These are phyloP conservation scores for Acanthosepion lycidas DNA, from an alignment of 2,888 invertebrate species.

Conservation along the genomic window DNA sequence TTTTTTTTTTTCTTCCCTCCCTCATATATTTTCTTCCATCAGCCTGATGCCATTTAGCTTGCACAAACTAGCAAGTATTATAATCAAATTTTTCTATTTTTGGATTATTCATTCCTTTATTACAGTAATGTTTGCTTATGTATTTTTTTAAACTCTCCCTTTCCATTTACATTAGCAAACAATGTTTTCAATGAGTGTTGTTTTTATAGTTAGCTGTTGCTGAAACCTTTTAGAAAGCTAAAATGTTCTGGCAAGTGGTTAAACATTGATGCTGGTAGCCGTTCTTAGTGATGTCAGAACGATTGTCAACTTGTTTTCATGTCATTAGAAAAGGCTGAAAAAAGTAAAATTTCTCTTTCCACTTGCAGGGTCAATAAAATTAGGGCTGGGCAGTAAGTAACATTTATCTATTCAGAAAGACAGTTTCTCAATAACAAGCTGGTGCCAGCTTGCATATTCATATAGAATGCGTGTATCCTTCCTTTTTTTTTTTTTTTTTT, in stretches of 20 bases:
- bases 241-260: conserved; percentile 45
- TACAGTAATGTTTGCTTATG: not conserved
- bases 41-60: not conserved
- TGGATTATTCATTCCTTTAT: not conserved
- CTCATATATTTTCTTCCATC: too few relatives aligned
- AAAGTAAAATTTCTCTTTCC: conserved; percentile 49
- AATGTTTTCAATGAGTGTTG: conserved; percentile 23
- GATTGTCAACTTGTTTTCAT: conserved; percentile 46
- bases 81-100: not conserved
- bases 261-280: conserved; percentile 40
- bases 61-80: not conserved
- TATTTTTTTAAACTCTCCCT: not conserved
- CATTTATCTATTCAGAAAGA: conserved; percentile 47
- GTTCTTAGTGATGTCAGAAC: conserved; percentile 46
- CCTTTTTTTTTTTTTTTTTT: conserved; percentile 14
- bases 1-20: not conserved
- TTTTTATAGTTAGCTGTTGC: conserved; percentile 44
- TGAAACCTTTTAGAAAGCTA: conserved; percentile 39
- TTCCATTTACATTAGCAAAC: not conserved
- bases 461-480: conserved; percentile 44
- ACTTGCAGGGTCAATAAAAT: conserved; percentile 48
- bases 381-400: conserved; percentile 49
- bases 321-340: conserved; percentile 47
- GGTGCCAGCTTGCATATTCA: conserved; percentile 45
- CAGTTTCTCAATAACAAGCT: conserved; percentile 45